These are phyloP conservation scores for Platycercus adscitus DNA, from an alignment of 2,113 vertebrate species.

Conservation along the genomic window DNA sequence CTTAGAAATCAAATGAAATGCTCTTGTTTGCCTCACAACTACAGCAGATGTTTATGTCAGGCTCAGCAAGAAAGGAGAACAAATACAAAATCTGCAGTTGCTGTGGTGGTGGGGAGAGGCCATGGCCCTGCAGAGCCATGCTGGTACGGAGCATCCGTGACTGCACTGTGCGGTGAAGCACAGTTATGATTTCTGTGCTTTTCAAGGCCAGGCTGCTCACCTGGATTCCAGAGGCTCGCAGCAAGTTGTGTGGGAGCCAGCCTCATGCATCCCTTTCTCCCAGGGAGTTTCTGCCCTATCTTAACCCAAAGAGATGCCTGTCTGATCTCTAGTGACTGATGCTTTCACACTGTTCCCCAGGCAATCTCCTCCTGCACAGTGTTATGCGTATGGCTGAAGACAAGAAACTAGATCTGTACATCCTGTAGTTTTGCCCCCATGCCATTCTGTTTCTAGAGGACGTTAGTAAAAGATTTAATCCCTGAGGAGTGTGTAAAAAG, in stretches of 20 bases:
- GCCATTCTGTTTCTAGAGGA: not conserved
- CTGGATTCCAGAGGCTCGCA: not conserved
- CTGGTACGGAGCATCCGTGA: rapidly evolving
- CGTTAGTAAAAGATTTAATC: not conserved
- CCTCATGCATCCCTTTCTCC: not conserved
- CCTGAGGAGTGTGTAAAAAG: not conserved
- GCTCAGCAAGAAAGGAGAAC: not conserved
- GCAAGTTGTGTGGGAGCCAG: rapidly evolving
- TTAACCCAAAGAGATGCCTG: not conserved
- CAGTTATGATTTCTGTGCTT: not conserved
- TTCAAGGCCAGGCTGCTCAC: not conserved
- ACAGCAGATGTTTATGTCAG: not conserved
- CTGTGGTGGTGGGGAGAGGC: too few relatives aligned
- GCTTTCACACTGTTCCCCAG: not conserved
- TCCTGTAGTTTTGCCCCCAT: not conserved
- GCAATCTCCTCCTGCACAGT: not conserved
- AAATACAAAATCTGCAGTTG: not conserved
- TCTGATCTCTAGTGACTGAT: not conserved
- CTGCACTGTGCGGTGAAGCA: rapidly evolving
- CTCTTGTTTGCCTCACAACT: not conserved
- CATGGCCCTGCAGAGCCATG: rapidly evolving
- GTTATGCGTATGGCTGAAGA: not conserved
- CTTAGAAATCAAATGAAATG: not conserved
- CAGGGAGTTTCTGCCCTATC: not conserved
- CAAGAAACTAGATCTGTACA: not conserved